Base-by-base conservation (phyloP, 2,888 invertebrate species). In the Drosophila paramelanica region DNA sequence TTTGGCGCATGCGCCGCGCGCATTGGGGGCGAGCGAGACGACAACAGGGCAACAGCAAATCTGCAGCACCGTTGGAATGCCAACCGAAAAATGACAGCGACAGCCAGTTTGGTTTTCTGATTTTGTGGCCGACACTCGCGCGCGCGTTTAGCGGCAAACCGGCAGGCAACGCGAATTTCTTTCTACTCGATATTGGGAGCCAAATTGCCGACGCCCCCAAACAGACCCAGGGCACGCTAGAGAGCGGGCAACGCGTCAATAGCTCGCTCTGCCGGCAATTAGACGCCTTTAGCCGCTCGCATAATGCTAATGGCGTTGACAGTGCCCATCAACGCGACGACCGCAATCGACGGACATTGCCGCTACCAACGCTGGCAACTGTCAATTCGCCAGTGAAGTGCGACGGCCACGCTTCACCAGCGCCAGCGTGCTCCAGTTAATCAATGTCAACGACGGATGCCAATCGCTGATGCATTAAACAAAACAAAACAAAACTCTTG, bases 271-370 rank as follows among this genome's bases (percentile, higher is more conserved):
- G 69, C 46, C 61, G 76, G 72, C 82, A 88, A 90, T 89, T 89
- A 89, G 86, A 84, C 86, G 86, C 78, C 89, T 86, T 86, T 79
- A 88, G 77, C 64, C 60, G 80, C 82, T 81, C 77, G 79, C 88
- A 82, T 82, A 82, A 82, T 85, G 79, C 86, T 90, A 89, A 91
- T 90, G 91, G 90, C 91, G 90, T 90, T 90, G 89, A 89, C 91
- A 84, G 88, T 76, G 67, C 75, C 60, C 77, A 76, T 85, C 88
- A 73, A 69, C 73, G 86, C 73, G 86, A 82, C 77, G 67, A 82
- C 82, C 88, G 88, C 88, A 79, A 73, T 77, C 53, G 74, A 83
- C 81, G 78, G 67, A 59, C 60, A 73, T 61, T 53, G 66, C 42
- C 36, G 41, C 38, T 20, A 17, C 6, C 38, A 17, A 17, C 0